phyloP scores from a whole-genome alignment of 2,113 vertebrate genomes.

The Zingel zingel region DNA sequence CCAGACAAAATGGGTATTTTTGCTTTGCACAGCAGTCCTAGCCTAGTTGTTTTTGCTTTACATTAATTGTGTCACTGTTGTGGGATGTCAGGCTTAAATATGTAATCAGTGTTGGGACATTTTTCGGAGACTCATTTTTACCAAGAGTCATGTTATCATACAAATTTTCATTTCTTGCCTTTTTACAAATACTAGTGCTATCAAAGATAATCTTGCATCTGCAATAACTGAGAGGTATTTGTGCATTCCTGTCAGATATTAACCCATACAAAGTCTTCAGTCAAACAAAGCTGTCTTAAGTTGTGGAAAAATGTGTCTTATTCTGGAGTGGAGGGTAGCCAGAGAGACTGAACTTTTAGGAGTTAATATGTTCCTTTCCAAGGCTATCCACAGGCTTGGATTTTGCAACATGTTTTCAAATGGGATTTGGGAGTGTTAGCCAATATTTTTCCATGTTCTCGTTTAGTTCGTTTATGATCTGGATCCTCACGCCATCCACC shows the following conservation, averaged over 20 bases:
- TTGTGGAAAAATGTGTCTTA: neutral
- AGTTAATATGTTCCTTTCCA: conserved; percentile 13
- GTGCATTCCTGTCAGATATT: neutral
- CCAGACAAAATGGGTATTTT: conserved; percentile 55
- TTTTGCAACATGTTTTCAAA: conserved; percentile 27
- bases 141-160: neutral
- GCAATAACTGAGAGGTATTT: neutral
- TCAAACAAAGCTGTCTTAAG: neutral
- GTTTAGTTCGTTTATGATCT: conserved; percentile 51
- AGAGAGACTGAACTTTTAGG: neutral
- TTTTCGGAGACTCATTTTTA: neutral
- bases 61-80: neutral
- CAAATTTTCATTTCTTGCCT: neutral
- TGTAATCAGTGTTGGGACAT: neutral
- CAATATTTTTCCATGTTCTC: conserved; percentile 53
- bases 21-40: conserved; percentile 21
- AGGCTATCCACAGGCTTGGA: conserved; percentile 27
- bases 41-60: neutral
- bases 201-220: neutral
- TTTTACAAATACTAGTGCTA: neutral
- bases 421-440: conserved; percentile 23
- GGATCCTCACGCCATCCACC: conserved; percentile 38
- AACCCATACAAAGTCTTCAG: neutral
- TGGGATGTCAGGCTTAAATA: neutral
- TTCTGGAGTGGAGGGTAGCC: neutral